A percentile compares a stretch with the other conserved stretches of the same genome.
Evolutionary conservation across 2,797 vertebrate species (phyloP).

Genomic region (Spea hammondii): DNA sequence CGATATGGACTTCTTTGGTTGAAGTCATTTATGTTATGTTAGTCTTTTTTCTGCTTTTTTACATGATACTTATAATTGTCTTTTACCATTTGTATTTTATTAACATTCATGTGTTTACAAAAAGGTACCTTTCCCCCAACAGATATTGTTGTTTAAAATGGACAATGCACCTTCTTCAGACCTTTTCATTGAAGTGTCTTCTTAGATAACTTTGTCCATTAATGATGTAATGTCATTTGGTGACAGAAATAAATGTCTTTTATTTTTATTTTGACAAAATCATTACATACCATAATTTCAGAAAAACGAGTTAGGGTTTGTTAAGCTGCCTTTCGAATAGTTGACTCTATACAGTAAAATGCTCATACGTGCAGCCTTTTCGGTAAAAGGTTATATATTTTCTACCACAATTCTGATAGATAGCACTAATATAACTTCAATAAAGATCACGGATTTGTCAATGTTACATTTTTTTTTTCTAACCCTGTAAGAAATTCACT

Average conservation of each 20-base stretch:
- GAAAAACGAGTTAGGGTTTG: slow-evolving; percentile 86
- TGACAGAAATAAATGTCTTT: slow-evolving; percentile 80
- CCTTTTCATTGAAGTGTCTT: slow-evolving; percentile 55
- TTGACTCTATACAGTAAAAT: slow-evolving; percentile 92
- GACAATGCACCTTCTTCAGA: not conserved
- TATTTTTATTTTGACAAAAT: slow-evolving; percentile 90
- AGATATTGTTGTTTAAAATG: not conserved
- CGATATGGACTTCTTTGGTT: too few relatives aligned
- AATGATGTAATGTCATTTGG: slow-evolving; percentile 75
- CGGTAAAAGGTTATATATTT: slow-evolving; percentile 92
- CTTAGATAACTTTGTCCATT: slow-evolving; percentile 64
- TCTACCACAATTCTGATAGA: slow-evolving; percentile 94
- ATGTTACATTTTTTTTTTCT: slow-evolving; percentile 80
- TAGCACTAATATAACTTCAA: slow-evolving; percentile 97
- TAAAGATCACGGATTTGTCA: slow-evolving; percentile 90
- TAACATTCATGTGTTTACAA: too few relatives aligned
- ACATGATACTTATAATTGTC: too few relatives aligned
- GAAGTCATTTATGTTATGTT: too few relatives aligned
- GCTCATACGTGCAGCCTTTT: slow-evolving; percentile 89
- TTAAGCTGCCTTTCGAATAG: slow-evolving; percentile 79
- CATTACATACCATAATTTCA: slow-evolving; percentile 85
- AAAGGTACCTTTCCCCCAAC: too few relatives aligned
- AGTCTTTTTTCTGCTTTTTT: too few relatives aligned
- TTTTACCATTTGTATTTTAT: too few relatives aligned
- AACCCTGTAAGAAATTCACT: slow-evolving; percentile 67